These are phyloP conservation scores for Halisarca cf. caerulea DNA, from an alignment of 37 sponge, comb jelly and placozoan species.

Conservation along the genomic window DNA sequence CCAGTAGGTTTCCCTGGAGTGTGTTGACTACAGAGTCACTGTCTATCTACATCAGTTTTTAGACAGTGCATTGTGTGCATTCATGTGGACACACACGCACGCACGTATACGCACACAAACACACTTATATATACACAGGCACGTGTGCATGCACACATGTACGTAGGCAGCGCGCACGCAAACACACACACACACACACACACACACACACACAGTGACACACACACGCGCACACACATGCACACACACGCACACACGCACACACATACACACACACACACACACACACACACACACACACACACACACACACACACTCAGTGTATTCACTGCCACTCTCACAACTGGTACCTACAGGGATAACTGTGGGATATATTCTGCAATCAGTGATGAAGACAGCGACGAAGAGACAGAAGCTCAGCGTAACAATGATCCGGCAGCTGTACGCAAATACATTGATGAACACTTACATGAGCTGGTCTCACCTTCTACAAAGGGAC, in stretches of 20 bases:
- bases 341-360: neutral
- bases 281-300: conserved; percentile 39
- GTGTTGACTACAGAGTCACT: neutral
- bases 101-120: neutral
- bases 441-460: neutral
- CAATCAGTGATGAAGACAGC: neutral
- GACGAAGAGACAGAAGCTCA: conserved; percentile 27
- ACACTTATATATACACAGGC: neutral
- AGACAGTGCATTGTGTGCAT: too few relatives aligned
- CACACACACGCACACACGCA: conserved; percentile 21
- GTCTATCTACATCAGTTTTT: too few relatives aligned
- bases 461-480: neutral
- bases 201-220: neutral
- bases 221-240: neutral
- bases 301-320: too few relatives aligned
- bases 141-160: neutral
- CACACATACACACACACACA: conserved; percentile 27
- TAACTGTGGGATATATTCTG: conserved; percentile 31
- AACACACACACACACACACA: neutral
- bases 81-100: too few relatives aligned
- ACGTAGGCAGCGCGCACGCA: conserved; percentile 32
- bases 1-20: neutral
- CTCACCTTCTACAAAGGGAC: neutral
- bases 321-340: too few relatives aligned
- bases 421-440: conserved; percentile 1